Evolutionary conservation across 2,888 invertebrate genomes (phyloP).

Genomic region (Alsophila aescularia): DNA sequence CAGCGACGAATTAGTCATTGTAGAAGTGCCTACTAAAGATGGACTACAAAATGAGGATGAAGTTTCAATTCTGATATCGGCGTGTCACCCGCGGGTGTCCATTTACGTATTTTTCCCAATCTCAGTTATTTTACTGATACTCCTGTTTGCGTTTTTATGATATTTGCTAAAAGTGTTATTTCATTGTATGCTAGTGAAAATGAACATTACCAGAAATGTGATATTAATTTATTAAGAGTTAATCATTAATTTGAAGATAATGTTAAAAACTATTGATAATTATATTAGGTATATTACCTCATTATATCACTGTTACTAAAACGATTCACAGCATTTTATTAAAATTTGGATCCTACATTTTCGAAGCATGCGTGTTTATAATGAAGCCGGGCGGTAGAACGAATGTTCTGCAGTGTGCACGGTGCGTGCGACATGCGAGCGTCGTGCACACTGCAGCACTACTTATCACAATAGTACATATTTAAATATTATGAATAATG

Average conservation of each 20-base stretch:
- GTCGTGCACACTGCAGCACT: slow-evolving; percentile 16
- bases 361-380: slow-evolving; percentile 13
- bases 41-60: slow-evolving; percentile 91
- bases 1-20: slow-evolving; percentile 91
- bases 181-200: slow-evolving; percentile 65
- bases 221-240: slow-evolving; percentile 75
- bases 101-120: slow-evolving; percentile 93
- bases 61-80: slow-evolving; percentile 88
- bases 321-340: slow-evolving; percentile 32
- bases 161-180: slow-evolving; percentile 64
- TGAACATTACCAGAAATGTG: slow-evolving; percentile 78
- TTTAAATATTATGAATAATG: slow-evolving; percentile 21
- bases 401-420: background rate
- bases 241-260: slow-evolving; percentile 38
- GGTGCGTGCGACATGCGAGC: background rate
- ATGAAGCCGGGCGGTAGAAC: background rate
- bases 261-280: slow-evolving; percentile 34
- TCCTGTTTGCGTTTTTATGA: slow-evolving; percentile 93
- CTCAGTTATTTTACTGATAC: slow-evolving; percentile 88
- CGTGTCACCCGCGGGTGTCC: slow-evolving; percentile 91
- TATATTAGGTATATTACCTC: slow-evolving; percentile 31
- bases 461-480: slow-evolving; percentile 32
- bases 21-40: slow-evolving; percentile 92
- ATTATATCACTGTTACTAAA: slow-evolving; percentile 36
- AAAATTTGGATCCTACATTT: slow-evolving; percentile 22